Conservation (phyloP, 2,113 vertebrate species). For the Tapirus terrestris region DNA sequence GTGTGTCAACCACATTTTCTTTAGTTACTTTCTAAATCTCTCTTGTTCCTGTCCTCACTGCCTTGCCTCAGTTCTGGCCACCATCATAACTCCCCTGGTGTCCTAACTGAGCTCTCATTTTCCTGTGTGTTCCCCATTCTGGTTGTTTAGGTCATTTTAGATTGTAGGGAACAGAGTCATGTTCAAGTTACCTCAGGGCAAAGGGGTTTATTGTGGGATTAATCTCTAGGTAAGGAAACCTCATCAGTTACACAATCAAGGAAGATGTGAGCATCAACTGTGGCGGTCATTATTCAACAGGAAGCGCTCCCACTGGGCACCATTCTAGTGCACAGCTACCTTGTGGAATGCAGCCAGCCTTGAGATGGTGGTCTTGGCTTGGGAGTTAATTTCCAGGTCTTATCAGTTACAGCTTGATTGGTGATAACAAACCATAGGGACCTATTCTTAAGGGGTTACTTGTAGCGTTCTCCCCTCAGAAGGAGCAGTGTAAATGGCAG, state of each 20-base stretch:
- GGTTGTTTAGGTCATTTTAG: background rate
- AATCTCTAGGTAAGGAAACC: background rate
- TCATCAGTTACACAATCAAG: background rate
- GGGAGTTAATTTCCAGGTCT: background rate
- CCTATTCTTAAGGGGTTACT: background rate
- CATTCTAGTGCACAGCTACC: background rate
- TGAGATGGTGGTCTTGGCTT: background rate
- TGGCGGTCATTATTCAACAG: background rate
- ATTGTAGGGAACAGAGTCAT: background rate
- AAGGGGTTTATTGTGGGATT: background rate
- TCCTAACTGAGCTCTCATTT: background rate
- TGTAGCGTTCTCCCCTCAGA: background rate
- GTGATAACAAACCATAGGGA: background rate
- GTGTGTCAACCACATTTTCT: background rate
- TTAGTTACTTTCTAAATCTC: background rate
- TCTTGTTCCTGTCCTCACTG: background rate
- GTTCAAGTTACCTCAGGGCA: background rate
- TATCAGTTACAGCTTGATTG: background rate
- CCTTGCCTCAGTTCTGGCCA: background rate
- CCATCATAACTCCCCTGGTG: background rate
- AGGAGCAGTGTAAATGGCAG: background rate
- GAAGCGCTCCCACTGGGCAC: background rate
- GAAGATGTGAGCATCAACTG: background rate
- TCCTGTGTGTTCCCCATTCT: background rate
- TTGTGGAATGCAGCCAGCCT: background rate